phyloP scores from a whole-genome alignment of 2,888 invertebrate species.

The Clostera curtula region DNA sequence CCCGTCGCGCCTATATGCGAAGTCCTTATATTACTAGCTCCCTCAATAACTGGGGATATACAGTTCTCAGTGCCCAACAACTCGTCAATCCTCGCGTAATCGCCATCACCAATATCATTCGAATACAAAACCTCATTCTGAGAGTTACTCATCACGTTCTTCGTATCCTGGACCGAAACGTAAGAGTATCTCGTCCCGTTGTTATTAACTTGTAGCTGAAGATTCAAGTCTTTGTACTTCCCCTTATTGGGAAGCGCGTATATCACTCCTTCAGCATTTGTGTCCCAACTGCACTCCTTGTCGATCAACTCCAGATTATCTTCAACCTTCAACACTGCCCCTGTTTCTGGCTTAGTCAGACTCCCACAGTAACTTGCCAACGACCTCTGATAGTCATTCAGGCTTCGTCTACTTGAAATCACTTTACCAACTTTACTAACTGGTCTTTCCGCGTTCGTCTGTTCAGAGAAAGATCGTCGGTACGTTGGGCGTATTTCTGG shows the following conservation, averaged over 20 bases:
- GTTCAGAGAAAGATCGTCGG: conserved; percentile 64
- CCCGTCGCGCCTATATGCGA: conserved; percentile 52
- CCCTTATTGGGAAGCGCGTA: conserved; percentile 70
- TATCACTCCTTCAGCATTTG: conserved; percentile 68
- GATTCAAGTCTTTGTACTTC: conserved; percentile 64
- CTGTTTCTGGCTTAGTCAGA: conserved; percentile 36
- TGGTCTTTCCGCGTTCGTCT: conserved; percentile 51
- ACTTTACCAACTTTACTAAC: conserved; percentile 67
- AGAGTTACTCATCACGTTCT: conserved; percentile 63
- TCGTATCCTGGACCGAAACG: conserved; percentile 64
- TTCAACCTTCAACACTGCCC: conserved; percentile 42
- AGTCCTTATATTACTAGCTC: conserved; percentile 50
- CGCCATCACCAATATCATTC: conserved; percentile 58
- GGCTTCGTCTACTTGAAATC: conserved; percentile 61
- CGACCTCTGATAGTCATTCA: conserved; percentile 63
- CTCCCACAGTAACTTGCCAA: conserved; percentile 53
- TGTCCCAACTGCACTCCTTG: conserved; percentile 76
- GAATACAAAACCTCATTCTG: conserved; percentile 64
- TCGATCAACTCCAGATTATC: conserved; percentile 69
- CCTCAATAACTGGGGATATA: conserved; percentile 56
- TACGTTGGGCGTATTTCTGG: conserved; percentile 66
- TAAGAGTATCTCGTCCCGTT: conserved; percentile 67
- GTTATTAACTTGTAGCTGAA: conserved; percentile 66
- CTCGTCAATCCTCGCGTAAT: conserved; percentile 65
- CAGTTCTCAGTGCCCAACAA: conserved; percentile 61